Conservation (phyloP, 2,888 invertebrate species). For the Mimas tiliae region DNA sequence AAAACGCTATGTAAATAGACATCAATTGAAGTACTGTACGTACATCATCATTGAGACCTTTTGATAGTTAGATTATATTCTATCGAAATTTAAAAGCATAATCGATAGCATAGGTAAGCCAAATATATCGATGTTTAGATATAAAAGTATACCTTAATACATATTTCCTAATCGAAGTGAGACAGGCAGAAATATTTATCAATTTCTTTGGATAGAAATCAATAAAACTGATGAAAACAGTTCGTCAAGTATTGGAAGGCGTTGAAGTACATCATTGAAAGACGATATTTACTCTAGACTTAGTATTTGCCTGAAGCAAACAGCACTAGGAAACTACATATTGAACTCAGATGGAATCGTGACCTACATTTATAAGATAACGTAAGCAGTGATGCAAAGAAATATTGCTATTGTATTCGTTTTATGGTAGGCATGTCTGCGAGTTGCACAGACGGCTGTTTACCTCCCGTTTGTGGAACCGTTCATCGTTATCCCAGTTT, state of each 20-base stretch:
- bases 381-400: background rate
- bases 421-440: too few relatives aligned
- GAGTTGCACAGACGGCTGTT: too few relatives aligned
- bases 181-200: background rate
- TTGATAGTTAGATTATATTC: too few relatives aligned
- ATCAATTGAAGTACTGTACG: too few relatives aligned
- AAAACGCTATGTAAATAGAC: too few relatives aligned
- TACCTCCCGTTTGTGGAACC: too few relatives aligned
- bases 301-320: constrained; percentile 23
- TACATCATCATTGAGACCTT: too few relatives aligned
- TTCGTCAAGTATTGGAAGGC: constrained; percentile 3
- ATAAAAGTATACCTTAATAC: background rate
- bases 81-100: background rate
- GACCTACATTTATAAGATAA: constrained; percentile 23
- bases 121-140: background rate
- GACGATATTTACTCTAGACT: constrained; percentile 23
- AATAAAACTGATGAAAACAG: background rate
- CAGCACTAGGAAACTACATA: background rate
- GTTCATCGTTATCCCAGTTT: too few relatives aligned
- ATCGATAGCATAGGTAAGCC: background rate
- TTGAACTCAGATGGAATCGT: constrained; percentile 15
- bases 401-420: constrained; percentile 4
- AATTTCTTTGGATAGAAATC: background rate
- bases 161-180: background rate
- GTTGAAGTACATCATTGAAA: constrained; percentile 3